These are phyloP conservation scores for Tachuris rubrigastra DNA, from an alignment of 2,113 vertebrate species.

Conservation along the genomic window DNA sequence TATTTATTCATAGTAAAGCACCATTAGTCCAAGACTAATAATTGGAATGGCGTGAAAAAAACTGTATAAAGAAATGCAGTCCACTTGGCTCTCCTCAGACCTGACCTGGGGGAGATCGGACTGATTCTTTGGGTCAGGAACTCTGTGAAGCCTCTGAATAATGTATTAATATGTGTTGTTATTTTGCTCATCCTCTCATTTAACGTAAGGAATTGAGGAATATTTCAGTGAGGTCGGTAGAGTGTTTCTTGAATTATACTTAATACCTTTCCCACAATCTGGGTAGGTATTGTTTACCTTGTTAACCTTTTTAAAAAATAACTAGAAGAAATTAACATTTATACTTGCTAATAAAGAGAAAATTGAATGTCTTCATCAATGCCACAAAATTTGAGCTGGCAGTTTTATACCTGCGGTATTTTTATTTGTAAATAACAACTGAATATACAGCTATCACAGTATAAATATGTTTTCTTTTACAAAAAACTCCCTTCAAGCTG, in stretches of 20 bases:
- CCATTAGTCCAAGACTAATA: not conserved
- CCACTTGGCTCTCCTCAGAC: not conserved
- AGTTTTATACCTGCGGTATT: not conserved
- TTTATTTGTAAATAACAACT: not conserved
- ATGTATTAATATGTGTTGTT: not conserved
- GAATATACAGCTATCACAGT: not conserved
- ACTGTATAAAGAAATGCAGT: not conserved
- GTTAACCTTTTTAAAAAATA: not conserved
- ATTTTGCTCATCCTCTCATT: not conserved
- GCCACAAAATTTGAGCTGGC: not conserved
- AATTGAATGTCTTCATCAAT: not conserved
- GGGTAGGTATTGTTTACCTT: not conserved
- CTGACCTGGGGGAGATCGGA: not conserved
- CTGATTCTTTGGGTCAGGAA: not conserved
- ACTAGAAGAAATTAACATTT: not conserved
- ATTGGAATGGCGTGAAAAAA: not conserved
- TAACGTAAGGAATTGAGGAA: not conserved
- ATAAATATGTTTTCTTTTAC: not conserved
- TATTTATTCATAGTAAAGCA: slow-evolving; percentile 31
- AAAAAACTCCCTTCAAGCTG: not conserved
- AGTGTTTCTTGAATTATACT: not conserved
- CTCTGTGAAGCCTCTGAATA: not conserved
- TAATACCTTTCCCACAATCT: not conserved
- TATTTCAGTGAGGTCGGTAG: not conserved
- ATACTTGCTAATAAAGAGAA: not conserved